Conservation (phyloP, 2,888 invertebrate genomes). For the Lagria hirta region DNA sequence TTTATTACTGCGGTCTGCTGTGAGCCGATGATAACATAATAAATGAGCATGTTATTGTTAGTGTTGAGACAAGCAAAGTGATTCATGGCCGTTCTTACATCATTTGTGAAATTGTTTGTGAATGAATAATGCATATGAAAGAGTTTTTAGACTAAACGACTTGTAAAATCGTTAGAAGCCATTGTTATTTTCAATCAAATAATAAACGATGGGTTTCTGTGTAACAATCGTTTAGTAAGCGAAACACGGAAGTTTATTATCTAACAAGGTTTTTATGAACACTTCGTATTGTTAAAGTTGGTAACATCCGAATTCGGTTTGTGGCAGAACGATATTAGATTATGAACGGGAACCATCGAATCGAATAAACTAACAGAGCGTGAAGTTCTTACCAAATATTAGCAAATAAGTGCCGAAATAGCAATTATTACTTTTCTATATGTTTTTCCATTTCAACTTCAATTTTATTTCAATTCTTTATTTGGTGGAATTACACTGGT, state of each 20-base stretch:
- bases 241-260: constrained; percentile 32
- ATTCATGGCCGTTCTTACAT: constrained; percentile 26
- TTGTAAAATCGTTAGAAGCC: constrained; percentile 12
- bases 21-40: constrained; percentile 23
- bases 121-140: constrained; percentile 27
- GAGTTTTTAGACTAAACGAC: constrained; percentile 18
- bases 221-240: constrained; percentile 21
- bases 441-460: constrained; percentile 19
- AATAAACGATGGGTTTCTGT: constrained; percentile 27
- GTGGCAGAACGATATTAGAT: constrained; percentile 20
- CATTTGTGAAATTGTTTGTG: constrained; percentile 26
- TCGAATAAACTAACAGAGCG: constrained; percentile 24
- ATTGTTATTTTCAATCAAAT: constrained; percentile 24
- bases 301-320: constrained; percentile 22
- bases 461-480: no score
- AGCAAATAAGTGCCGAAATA: constrained; percentile 19
- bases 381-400: constrained; percentile 27
- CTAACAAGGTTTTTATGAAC: constrained; percentile 28
- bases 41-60: constrained; percentile 27
- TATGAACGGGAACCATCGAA: constrained; percentile 22
- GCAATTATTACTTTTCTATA: constrained; percentile 15
- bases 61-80: constrained; percentile 25
- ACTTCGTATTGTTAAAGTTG: constrained; percentile 17
- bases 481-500: no score
- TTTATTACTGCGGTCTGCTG: no score